Percentiles rank a stretch among this genome's conserved stretches.
These are phyloP conservation scores for Rhabdornis inornatus DNA, from an alignment of 2,113 vertebrate genomes.

Conservation along the genomic window DNA sequence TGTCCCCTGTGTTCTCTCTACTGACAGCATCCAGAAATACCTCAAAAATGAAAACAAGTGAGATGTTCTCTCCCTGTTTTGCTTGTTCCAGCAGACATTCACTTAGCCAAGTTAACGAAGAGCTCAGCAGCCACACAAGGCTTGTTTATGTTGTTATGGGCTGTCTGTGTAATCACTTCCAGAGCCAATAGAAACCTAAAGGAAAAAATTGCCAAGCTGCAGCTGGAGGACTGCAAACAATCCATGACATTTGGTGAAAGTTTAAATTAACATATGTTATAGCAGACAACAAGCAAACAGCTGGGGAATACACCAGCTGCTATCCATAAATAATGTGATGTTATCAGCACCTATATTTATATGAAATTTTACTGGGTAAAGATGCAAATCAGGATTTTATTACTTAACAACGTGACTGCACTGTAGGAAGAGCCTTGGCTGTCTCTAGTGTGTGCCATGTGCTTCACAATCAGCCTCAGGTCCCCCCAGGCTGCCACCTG, in stretches of 20 bases:
- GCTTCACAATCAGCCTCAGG: not conserved
- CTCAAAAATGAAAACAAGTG: not conserved
- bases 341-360: constrained; percentile 43
- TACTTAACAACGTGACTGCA: not conserved
- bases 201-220: constrained; percentile 30
- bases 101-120: constrained; percentile 9
- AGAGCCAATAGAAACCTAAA: constrained; percentile 36
- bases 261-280: constrained; percentile 62
- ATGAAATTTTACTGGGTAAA: not conserved
- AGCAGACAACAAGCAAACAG: constrained; percentile 45
- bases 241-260: constrained; percentile 43
- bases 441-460: not conserved
- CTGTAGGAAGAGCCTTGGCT: not conserved
- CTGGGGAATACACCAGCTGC: constrained; percentile 50
- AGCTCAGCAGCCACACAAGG: constrained; percentile 7
- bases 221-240: constrained; percentile 34
- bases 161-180: constrained; percentile 29
- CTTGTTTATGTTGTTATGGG: constrained; percentile 50
- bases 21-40: not conserved
- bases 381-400: not conserved
- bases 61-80: not conserved
- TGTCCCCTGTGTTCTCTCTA: not conserved
- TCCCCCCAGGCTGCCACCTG: not conserved
- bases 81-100: constrained; percentile 31
- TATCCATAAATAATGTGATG: constrained; percentile 25